Evolutionary conservation across 1,140 invertebrate genomes (phyloP).

Genomic region (Pteromalus puparum): DNA sequence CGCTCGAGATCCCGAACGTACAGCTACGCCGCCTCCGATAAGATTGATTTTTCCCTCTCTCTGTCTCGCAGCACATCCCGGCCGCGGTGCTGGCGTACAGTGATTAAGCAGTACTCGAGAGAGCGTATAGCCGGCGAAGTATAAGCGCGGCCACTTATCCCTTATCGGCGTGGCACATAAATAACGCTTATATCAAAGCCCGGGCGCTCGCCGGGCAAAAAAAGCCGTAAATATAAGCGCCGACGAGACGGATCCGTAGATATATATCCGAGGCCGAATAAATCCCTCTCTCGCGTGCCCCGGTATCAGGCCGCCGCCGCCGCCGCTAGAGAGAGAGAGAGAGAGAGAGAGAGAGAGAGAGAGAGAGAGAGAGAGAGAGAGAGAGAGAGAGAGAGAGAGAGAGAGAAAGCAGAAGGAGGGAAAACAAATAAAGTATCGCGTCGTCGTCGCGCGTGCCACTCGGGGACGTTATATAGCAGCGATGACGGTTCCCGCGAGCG

Average conservation of each 20-base stretch:
- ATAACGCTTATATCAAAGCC: conserved; percentile 7
- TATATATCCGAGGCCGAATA: background rate
- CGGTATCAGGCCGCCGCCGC: background rate
- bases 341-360: too few relatives aligned
- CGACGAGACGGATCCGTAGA: background rate
- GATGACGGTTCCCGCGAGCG: conserved; percentile 13
- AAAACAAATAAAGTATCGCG: conserved; percentile 41
- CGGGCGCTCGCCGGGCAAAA: background rate
- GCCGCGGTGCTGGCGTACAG: background rate
- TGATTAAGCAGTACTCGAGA: background rate
- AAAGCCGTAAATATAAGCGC: background rate
- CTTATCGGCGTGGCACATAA: background rate
- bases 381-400: conserved; percentile 14
- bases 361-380: background rate
- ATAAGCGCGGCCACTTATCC: background rate
- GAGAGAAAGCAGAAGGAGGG: conserved; percentile 30
- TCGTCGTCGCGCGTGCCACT: conserved; percentile 24
- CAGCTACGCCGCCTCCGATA: background rate
- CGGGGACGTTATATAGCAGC: background rate
- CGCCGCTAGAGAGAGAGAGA: too few relatives aligned
- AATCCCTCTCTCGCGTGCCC: background rate
- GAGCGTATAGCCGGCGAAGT: background rate
- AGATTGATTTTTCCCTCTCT: background rate
- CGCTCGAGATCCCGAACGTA: too few relatives aligned
- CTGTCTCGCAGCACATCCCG: background rate